Evolutionary conservation across 2,797 vertebrate species (phyloP), one percentile per base, ranked within the genome.

Genomic region (Enteromius fasciolatus): DNA sequence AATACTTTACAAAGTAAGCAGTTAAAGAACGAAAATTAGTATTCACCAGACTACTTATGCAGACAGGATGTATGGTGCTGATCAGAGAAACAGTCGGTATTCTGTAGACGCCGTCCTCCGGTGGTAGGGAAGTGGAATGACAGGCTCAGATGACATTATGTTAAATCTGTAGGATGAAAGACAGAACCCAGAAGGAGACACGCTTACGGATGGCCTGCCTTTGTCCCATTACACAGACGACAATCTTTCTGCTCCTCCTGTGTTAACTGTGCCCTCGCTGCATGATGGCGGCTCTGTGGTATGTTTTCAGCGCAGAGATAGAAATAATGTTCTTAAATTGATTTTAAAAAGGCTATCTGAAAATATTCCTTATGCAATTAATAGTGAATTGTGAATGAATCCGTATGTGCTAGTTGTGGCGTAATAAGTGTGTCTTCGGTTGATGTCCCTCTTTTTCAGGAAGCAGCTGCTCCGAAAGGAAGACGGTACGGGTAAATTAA

Each of bases 401-500:
- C 28, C 8, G 18, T 64, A 52, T 81, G 36, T 68, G n/a, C 18
- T 41, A 78, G 66, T 28, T 76, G 39, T 83, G 28, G 25, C 36
- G 25, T 33, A n/a, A 28, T 78, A 23, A 57, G 59, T 10, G 67
- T 70, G 33, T 82, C 4, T 64, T 59, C 41, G 28, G 66, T 70
- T 75, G 39, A 52, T 78, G 74, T 63, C 72, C 41, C 9, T 64
- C 75, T 92, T 68, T 92, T 93, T 84, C 90, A 95, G 94, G 91
- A 92, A 61, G 82, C 89, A 68, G 86, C 89, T 48, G 63, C 87
- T 61, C 90, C 88, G 76, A 89, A 90, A 85, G 91, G 90, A 83
- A 92, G 87, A 75, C 92, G 74, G 85, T 87, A 87, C 79, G 87
- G 94, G 94, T 94, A 94, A 88, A 91, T 15, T 23, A 54, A 76